Conservation (phyloP, 2,888 invertebrate species). For the Lochmaea capreae region DNA sequence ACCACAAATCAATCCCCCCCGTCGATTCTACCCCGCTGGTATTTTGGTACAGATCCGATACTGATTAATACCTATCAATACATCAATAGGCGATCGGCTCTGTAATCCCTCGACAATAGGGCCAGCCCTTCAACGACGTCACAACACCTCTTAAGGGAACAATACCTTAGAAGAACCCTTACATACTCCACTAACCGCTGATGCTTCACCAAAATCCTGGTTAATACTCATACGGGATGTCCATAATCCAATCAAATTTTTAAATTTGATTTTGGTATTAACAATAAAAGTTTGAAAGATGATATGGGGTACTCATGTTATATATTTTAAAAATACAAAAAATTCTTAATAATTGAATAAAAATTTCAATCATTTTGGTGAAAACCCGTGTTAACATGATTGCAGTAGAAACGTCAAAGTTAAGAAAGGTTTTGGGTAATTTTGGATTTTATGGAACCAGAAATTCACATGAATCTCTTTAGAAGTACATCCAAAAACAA, state of each 20-base stretch:
- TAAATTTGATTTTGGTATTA: background rate
- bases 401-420: too few relatives aligned
- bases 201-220: conserved; percentile 60
- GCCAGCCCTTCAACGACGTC: conserved; percentile 58
- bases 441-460: too few relatives aligned
- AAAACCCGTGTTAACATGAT: too few relatives aligned
- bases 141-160: conserved; percentile 63
- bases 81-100: conserved; percentile 58
- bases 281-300: too few relatives aligned
- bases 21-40: conserved; percentile 26
- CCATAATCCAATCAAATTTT: conserved; percentile 1
- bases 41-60: conserved; percentile 35
- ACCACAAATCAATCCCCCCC: conserved; percentile 34
- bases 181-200: conserved; percentile 59
- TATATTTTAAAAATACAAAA: too few relatives aligned
- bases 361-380: too few relatives aligned
- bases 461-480: too few relatives aligned
- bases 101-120: conserved; percentile 57
- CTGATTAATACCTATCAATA: conserved; percentile 56
- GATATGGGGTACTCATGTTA: too few relatives aligned
- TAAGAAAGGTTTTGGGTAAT: too few relatives aligned
- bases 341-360: too few relatives aligned
- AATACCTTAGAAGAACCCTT: conserved; percentile 50
- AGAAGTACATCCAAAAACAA: too few relatives aligned
- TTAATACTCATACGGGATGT: conserved; percentile 48